Conservation (phyloP, 2,113 vertebrate species). For the Prunella fulvescens region DNA sequence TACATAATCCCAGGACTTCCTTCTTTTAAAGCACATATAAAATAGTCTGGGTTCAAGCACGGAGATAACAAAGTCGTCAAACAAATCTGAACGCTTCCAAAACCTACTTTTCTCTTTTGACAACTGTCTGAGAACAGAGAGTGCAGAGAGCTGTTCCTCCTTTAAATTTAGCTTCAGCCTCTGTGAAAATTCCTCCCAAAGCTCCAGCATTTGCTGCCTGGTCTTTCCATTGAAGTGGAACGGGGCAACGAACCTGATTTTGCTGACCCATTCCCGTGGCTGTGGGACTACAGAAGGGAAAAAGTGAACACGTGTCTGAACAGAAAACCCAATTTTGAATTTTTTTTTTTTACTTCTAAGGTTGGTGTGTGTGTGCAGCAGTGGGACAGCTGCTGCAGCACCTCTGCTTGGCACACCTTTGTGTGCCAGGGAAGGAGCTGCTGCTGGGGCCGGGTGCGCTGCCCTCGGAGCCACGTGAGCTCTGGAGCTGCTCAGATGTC, state of each 20-base stretch:
- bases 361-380: rapidly evolving
- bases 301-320: neutral
- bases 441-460: neutral
- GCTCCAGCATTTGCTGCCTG: neutral
- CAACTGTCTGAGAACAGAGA: slow-evolving; percentile 6
- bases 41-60: neutral
- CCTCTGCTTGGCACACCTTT: neutral
- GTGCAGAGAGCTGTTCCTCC: neutral
- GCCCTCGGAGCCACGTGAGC: neutral
- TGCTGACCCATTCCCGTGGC: neutral
- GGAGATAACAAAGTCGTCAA: slow-evolving; percentile 4
- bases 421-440: neutral
- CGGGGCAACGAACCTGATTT: neutral
- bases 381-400: neutral
- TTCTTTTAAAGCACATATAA: neutral
- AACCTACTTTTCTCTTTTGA: slow-evolving; percentile 27
- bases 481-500: neutral
- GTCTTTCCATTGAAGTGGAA: neutral
- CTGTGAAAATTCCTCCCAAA: neutral
- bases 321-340: neutral
- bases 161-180: slow-evolving; percentile 2
- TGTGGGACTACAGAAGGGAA: neutral
- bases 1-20: neutral
- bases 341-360: too few relatives aligned
- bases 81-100: neutral